phyloP scores from a whole-genome alignment of 2,113 vertebrate species.

The Toxotes chatareus region DNA sequence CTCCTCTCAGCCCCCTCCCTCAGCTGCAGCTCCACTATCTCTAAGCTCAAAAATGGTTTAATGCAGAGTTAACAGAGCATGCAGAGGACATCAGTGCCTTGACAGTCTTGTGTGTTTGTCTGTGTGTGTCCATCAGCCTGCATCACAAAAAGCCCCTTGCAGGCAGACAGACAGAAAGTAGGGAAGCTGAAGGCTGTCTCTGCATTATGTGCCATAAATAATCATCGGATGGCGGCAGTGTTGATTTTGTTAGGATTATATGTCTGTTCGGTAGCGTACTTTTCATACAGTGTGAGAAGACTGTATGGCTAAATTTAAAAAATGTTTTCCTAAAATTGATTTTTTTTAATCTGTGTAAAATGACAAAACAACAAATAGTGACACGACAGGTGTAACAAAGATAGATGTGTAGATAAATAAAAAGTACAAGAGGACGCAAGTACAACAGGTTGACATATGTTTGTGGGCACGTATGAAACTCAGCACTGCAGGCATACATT shows the following conservation, averaged over 20 bases:
- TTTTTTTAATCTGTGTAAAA: background rate
- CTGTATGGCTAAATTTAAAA: no score
- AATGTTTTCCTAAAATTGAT: background rate
- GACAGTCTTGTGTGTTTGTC: constrained; percentile 19
- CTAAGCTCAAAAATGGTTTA: constrained; percentile 62
- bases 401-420: background rate
- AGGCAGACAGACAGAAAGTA: background rate
- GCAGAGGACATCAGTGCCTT: constrained; percentile 49
- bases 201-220: background rate
- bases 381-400: background rate
- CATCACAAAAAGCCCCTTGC: background rate
- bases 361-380: background rate
- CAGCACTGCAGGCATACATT: background rate
- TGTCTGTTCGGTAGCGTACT: background rate
- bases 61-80: constrained; percentile 68
- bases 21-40: constrained; percentile 40
- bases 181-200: background rate
- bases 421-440: background rate
- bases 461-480: background rate
- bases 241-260: background rate
- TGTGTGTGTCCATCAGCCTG: background rate
- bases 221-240: background rate
- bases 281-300: no score
- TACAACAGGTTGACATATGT: no score
- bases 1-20: constrained; percentile 1